Percentiles rank a stretch among this genome's conserved stretches.
phyloP scores from a whole-genome alignment of 2,888 invertebrate genomes.

The Drosophila quinaria region DNA sequence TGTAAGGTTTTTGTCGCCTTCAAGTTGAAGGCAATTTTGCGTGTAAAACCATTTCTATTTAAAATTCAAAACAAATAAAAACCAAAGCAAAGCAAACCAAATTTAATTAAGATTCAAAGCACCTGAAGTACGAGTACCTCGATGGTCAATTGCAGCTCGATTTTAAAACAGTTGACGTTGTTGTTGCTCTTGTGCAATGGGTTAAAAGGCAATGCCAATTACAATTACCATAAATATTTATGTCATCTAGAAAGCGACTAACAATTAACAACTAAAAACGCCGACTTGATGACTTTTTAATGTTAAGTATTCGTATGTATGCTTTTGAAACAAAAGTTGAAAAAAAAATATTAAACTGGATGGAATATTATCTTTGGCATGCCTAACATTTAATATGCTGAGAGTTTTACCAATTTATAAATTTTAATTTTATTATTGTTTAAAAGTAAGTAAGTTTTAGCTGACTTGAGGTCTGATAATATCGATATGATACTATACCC shows the following conservation, averaged over 20 bases:
- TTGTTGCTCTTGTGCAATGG: constrained; percentile 45
- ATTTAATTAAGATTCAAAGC: constrained; percentile 72
- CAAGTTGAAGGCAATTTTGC: constrained; percentile 59
- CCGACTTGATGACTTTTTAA: not conserved
- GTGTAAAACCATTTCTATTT: constrained; percentile 59
- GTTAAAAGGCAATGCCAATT: constrained; percentile 47
- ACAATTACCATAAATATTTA: constrained; percentile 23
- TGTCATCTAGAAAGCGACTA: not conserved
- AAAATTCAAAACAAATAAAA: constrained; percentile 61
- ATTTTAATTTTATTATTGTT: no score
- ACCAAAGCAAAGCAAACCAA: not conserved
- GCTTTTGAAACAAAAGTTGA: no score
- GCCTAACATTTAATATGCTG: no score
- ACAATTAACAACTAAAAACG: not conserved
- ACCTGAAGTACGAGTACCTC: constrained; percentile 49
- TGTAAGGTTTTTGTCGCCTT: constrained; percentile 51
- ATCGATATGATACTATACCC: no score
- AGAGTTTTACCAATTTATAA: no score
- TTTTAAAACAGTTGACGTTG: constrained; percentile 16
- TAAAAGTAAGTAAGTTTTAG: no score
- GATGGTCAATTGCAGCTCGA: constrained; percentile 17
- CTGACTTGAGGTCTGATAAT: no score
- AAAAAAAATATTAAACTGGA: no score
- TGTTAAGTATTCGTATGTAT: not conserved
- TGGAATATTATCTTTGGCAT: no score